These are phyloP conservation scores for Meandrina meandrites DNA, from an alignment of 92 coral and sea anemone genomes.

Conservation along the genomic window DNA sequence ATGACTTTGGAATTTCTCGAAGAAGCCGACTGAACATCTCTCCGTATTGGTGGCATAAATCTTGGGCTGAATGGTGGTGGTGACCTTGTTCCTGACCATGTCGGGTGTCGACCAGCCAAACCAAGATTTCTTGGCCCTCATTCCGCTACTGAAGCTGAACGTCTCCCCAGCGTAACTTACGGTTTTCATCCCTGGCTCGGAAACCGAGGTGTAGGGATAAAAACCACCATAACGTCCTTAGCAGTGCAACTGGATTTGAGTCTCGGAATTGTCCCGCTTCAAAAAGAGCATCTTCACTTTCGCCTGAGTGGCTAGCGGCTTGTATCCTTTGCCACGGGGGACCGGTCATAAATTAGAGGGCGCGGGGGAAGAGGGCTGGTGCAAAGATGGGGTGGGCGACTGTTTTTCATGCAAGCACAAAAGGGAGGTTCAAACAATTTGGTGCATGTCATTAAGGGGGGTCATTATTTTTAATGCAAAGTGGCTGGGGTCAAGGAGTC, in stretches of 20 bases:
- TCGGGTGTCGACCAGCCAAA: constrained; percentile 43
- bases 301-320: constrained; percentile 40
- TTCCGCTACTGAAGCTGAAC: background rate
- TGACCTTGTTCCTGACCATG: constrained; percentile 52
- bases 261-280: constrained; percentile 43
- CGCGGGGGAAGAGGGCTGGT: no score
- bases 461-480: no score
- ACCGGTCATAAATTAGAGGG: no score
- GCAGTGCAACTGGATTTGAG: constrained; percentile 29
- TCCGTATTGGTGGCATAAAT: constrained; percentile 35
- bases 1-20: constrained; percentile 42
- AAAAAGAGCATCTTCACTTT: constrained; percentile 40
- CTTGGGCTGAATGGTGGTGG: constrained; percentile 51
- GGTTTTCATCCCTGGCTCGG: constrained; percentile 43
- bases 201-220: constrained; percentile 44
- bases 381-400: no score
- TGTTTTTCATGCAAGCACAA: no score
- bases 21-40: constrained; percentile 47
- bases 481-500: no score
- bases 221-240: constrained; percentile 40
- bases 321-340: constrained; percentile 44
- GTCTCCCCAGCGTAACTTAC: constrained; percentile 12
- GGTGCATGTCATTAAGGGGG: no score
- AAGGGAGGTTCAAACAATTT: no score
- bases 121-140: constrained; percentile 44